Base-by-base conservation (phyloP, 2,113 vertebrate genomes). In the Sphaerodactylus townsendi region DNA sequence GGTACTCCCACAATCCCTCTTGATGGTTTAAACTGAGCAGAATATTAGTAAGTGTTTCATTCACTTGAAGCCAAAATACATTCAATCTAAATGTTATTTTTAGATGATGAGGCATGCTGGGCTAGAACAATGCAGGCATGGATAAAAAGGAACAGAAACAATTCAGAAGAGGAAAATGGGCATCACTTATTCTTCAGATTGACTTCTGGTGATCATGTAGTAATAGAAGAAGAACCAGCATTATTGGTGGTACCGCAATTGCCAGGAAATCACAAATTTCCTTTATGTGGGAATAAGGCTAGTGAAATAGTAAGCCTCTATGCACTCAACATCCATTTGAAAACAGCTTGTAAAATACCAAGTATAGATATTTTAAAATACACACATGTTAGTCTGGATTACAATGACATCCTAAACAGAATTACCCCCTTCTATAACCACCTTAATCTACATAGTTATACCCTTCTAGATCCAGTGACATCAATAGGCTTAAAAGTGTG, bases 101-200 rank as follows among this genome's bases (percentile, higher is more conserved):
- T 93, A 94, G 91, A 59, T 75, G 74, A 3, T 5, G 15, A 88
- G 93, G 93, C 92, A 85, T 82, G 88, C 77, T 84, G 91, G 68
- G 90, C 97, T 96, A 97, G 96, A 96, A 95, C 92, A 94, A 97
- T 96, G 93, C 85, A 84, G 87, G 91, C 88, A 95, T 94, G 94
- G 94, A 96, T 94, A 90, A 97, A 93, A 96, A 94, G 94, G 91
- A 95, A 93, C 89, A 94, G 91, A 93, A 96, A 95, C 88, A 88
- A 83, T 77, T 91, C 37, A 85, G 80, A 80, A 69, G 66, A 73
- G 56, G 83, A 87, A 93, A 23, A 81, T 62, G 74, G 33, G 28
- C 81, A 82, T 78, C 92, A 89, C 91, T 94, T 89, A 72, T n/a
- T 81, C 79, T 64, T 48, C 50, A 86, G 37, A 35, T 77, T 79